A percentile compares a stretch with the other conserved stretches of the same genome.
Evolutionary conservation across 2,888 invertebrate species (phyloP).

Genomic region (Acrobeloides nanus): DNA sequence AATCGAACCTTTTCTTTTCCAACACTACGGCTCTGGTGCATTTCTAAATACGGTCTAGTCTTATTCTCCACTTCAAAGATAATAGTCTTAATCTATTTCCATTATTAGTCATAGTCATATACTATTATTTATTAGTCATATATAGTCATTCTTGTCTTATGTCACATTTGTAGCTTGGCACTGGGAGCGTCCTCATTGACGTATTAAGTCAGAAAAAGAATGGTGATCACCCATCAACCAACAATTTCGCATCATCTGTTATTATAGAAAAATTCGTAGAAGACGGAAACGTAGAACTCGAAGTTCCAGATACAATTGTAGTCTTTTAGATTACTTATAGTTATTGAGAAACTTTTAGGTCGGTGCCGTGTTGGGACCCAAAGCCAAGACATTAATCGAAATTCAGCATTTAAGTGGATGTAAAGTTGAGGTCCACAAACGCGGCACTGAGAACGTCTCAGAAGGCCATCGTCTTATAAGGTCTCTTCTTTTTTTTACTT

Average conservation of each 20-base stretch:
- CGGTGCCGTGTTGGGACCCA: slow-evolving; percentile 92
- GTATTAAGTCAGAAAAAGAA: slow-evolving; percentile 29
- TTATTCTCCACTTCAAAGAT: no score
- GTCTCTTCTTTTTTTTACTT: slow-evolving; percentile 18
- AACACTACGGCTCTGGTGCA: no score
- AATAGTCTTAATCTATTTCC: no score
- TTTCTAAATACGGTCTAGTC: no score
- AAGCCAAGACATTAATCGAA: slow-evolving; percentile 89
- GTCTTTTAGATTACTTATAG: no score
- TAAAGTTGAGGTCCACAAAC: slow-evolving; percentile 75
- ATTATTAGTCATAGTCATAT: neutral
- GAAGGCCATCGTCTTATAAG: slow-evolving; percentile 32
- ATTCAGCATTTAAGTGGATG: slow-evolving; percentile 77
- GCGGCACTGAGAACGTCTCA: slow-evolving; percentile 18
- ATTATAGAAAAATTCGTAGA: slow-evolving; percentile 28
- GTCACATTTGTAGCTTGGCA: no score
- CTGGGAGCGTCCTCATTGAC: slow-evolving; percentile 30
- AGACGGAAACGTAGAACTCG: slow-evolving; percentile 22
- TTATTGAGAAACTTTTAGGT: slow-evolving; percentile 83
- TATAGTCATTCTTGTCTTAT: slow-evolving; percentile 6
- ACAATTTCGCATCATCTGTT: slow-evolving; percentile 25
- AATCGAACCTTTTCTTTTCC: no score
- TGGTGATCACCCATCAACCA: slow-evolving; percentile 7
- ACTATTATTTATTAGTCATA: neutral
- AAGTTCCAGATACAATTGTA: slow-evolving; percentile 25